Percentiles rank a stretch among this genome's conserved stretches.
Evolutionary conservation across 2,797 vertebrate species (phyloP).

Genomic region (Argya squamiceps): DNA sequence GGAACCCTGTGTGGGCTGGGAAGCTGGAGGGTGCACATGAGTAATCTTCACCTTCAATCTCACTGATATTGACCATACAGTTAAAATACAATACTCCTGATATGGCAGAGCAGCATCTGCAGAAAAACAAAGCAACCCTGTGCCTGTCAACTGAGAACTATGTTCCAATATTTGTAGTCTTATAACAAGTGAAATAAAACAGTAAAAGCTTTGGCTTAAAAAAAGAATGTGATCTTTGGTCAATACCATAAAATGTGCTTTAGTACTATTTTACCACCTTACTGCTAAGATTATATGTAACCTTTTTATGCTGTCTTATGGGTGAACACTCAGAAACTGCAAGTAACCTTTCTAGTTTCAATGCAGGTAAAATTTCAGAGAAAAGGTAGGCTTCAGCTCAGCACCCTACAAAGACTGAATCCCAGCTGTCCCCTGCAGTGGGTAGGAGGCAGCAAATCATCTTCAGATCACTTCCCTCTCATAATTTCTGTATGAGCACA

Average conservation of each 20-base stretch:
- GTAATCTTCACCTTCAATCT: not conserved
- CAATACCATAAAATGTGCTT: not conserved
- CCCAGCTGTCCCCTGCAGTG: not conserved
- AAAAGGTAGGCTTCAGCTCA: not conserved
- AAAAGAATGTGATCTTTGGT: not conserved
- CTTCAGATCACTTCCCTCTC: not conserved
- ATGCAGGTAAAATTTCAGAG: not conserved
- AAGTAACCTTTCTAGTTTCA: not conserved
- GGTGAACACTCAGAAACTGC: not conserved
- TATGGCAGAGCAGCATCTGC: not conserved
- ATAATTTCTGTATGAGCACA: not conserved
- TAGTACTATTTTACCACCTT: not conserved
- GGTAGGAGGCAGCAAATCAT: not conserved
- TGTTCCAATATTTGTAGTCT: not conserved
- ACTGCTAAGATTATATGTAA: not conserved
- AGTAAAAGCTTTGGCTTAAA: not conserved
- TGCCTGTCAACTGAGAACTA: not conserved
- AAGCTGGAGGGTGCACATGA: not conserved
- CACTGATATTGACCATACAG: not conserved
- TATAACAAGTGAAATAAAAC: not conserved
- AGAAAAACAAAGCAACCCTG: not conserved
- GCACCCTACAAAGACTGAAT: not conserved
- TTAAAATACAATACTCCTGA: not conserved
- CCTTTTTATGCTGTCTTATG: not conserved
- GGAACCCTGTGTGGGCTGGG: not conserved